Evolutionary conservation across 2,888 invertebrate genomes (phyloP).

Genomic region (Lysandra bellargus): DNA sequence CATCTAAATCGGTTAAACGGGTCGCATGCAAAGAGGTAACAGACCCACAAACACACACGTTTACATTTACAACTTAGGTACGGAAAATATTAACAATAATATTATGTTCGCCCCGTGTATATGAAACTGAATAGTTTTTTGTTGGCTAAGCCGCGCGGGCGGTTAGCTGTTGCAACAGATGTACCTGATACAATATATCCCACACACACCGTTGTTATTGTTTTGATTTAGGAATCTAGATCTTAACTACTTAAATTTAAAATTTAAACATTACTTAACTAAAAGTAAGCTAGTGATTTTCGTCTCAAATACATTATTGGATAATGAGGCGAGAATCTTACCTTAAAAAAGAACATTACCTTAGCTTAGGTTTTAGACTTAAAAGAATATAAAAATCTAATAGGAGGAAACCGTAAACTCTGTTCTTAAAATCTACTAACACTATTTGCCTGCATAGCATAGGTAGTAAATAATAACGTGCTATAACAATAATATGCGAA

Average conservation of each 20-base stretch:
- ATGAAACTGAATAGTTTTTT: slow-evolving; percentile 33
- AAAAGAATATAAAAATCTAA: too few species aligned
- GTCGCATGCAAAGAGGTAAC: too few species aligned
- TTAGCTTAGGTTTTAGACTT: neutral
- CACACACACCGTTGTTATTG: neutral
- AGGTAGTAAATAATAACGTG: neutral
- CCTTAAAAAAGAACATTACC: neutral
- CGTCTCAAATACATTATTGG: too few species aligned
- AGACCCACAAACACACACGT: too few species aligned
- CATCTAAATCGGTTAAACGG: too few species aligned
- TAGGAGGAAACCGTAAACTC: neutral
- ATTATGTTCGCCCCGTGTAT: slow-evolving; percentile 20
- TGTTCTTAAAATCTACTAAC: neutral
- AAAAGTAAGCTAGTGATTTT: too few species aligned
- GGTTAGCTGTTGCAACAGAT: slow-evolving; percentile 29
- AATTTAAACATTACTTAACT: too few species aligned
- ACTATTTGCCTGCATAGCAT: neutral
- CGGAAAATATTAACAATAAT: too few species aligned
- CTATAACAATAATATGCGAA: slow-evolving; percentile 35
- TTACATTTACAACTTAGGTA: too few species aligned
- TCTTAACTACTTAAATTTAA: too few species aligned
- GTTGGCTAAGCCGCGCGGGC: slow-evolving; percentile 37
- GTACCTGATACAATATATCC: slow-evolving; percentile 34
- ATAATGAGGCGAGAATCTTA: too few species aligned
- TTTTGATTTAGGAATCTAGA: neutral